A percentile compares a stretch with the other conserved stretches of the same genome.
These are phyloP conservation scores for Tichodroma muraria DNA, from an alignment of 2,113 vertebrate species.

Conservation along the genomic window DNA sequence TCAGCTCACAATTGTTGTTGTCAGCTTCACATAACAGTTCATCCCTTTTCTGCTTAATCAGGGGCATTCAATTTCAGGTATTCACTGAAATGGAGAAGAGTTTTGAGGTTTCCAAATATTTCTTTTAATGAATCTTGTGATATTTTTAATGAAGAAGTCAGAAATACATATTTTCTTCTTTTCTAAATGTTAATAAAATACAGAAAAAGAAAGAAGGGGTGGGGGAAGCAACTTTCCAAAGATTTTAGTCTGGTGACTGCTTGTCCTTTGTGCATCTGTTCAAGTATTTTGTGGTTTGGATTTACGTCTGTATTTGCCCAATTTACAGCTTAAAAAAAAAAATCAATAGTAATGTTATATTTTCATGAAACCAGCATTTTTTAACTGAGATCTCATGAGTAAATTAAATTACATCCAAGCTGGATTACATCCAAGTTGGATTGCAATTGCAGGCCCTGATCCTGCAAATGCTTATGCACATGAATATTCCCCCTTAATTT, in stretches of 20 bases:
- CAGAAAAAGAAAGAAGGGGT: conserved; percentile 13
- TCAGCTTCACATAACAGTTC: conserved; percentile 29
- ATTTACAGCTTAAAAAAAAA: conserved; percentile 61
- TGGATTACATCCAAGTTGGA: conserved; percentile 47
- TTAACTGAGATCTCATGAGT: conserved; percentile 50
- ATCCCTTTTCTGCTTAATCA: conserved; percentile 30
- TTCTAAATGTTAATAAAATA: conserved; percentile 35
- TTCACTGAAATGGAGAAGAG: conserved; percentile 20
- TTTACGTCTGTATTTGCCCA: conserved; percentile 63
- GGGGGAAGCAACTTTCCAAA: conserved; percentile 22
- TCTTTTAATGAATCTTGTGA: conserved; percentile 27
- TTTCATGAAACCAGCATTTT: conserved; percentile 60
- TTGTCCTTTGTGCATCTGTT: conserved; percentile 60
- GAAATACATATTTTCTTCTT: conserved; percentile 20
- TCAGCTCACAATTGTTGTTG: conserved; percentile 34
- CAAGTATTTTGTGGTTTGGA: conserved; percentile 68
- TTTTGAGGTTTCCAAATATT: conserved; percentile 40
- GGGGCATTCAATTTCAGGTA: conserved; percentile 51
- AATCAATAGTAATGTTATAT: conserved; percentile 61
- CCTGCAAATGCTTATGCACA: neutral
- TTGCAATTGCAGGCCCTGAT: neutral
- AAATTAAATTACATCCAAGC: conserved; percentile 54
- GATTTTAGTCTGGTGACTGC: conserved; percentile 46
- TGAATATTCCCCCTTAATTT: neutral
- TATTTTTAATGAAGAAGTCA: conserved; percentile 51